Evolutionary conservation across 2,797 vertebrate genomes (phyloP).

Genomic region (Etheostoma nigrum): DNA sequence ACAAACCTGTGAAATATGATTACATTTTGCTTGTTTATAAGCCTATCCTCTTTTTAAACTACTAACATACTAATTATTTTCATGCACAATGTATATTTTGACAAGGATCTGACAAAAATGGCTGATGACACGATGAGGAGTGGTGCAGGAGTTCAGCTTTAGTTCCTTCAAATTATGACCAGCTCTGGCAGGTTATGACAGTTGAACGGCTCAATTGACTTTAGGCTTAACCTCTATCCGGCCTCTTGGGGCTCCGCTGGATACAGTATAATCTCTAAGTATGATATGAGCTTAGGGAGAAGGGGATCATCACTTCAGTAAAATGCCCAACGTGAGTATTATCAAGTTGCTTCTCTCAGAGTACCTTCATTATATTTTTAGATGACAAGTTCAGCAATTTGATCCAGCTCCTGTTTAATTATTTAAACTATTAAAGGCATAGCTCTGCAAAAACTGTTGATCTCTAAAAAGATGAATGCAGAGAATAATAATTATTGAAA

Average conservation of each 20-base stretch:
- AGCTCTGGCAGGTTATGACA: conserved; percentile 73
- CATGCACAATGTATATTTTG: neutral
- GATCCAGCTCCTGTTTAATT: conserved; percentile 33
- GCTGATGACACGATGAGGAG: conserved; percentile 6
- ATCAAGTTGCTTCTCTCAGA: conserved; percentile 29
- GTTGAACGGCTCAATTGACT: conserved; percentile 76
- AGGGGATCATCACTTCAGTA: conserved; percentile 61
- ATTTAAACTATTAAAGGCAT: conserved; percentile 43
- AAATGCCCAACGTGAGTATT: conserved; percentile 51
- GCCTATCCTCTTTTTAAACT: conserved; percentile 1
- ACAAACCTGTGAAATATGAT: conserved; percentile 60
- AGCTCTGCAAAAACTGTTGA: neutral
- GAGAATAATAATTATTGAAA: conserved; percentile 17
- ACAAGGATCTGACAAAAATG: neutral
- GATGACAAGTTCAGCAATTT: conserved; percentile 8
- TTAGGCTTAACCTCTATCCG: conserved; percentile 72
- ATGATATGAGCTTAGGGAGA: conserved; percentile 75
- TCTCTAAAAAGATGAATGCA: neutral
- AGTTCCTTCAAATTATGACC: conserved; percentile 46
- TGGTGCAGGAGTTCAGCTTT: conserved; percentile 14
- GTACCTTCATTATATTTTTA: conserved; percentile 19
- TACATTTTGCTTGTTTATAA: conserved; percentile 32
- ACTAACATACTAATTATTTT: conserved; percentile 21
- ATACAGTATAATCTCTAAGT: conserved; percentile 69
- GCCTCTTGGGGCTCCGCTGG: conserved; percentile 52